phyloP scores from a whole-genome alignment of 2,888 invertebrate genomes.

The Coenonympha arcania region DNA sequence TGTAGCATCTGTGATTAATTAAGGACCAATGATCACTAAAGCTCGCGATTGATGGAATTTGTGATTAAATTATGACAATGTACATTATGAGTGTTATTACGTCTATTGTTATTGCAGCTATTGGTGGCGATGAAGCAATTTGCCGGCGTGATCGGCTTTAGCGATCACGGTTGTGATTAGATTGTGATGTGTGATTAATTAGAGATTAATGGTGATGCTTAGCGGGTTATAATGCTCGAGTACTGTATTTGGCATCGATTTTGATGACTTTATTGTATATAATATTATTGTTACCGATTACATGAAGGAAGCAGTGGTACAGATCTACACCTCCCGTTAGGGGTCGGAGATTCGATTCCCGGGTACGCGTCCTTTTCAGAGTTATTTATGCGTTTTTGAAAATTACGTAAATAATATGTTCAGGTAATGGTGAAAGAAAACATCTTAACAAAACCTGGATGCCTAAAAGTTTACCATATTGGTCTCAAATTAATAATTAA shows the following conservation, averaged over 20 bases:
- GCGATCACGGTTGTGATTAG: slow-evolving; percentile 1
- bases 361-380: no score
- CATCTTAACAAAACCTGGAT: no score
- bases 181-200: slow-evolving; percentile 7
- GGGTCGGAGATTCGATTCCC: no score
- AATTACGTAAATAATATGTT: no score
- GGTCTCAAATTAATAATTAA: no score
- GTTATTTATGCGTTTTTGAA: no score
- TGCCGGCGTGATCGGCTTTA: slow-evolving; percentile 4
- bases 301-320: no score
- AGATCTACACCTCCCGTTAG: no score
- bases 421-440: no score
- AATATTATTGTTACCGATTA: no score
- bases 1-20: background rate
- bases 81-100: slow-evolving; percentile 3
- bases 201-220: slow-evolving; percentile 6
- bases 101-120: slow-evolving; percentile 4
- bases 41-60: background rate
- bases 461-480: no score
- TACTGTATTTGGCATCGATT: background rate
- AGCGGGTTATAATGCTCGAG: background rate
- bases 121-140: slow-evolving; percentile 5
- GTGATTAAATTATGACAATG: slow-evolving; percentile 9
- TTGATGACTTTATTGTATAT: slow-evolving; percentile 1
- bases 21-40: slow-evolving; percentile 1